phyloP scores from a whole-genome alignment of 2,113 vertebrate species.

The Nettapus auritus region DNA sequence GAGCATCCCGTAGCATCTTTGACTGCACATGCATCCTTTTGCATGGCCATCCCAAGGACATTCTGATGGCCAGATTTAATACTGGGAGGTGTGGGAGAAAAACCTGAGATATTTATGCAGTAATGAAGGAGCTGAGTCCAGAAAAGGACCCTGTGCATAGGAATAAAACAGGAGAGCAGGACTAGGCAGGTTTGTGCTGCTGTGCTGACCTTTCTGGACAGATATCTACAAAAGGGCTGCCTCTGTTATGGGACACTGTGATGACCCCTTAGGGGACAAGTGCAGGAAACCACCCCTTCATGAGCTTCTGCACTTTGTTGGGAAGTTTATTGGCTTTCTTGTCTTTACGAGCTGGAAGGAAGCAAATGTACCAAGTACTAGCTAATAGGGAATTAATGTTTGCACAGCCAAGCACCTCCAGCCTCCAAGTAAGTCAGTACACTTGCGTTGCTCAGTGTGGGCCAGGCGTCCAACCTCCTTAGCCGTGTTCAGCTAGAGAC shows the following conservation, averaged over 20 bases:
- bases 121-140: neutral
- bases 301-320: neutral
- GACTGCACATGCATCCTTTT: neutral
- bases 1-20: neutral
- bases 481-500: neutral
- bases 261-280: neutral
- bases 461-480: neutral
- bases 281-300: neutral
- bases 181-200: neutral
- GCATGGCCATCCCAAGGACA: neutral
- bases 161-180: neutral
- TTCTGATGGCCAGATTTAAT: neutral
- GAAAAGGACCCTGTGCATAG: neutral
- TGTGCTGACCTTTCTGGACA: neutral
- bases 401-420: neutral
- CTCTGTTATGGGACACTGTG: neutral
- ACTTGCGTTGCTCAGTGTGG: neutral
- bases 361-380: neutral
- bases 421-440: neutral
- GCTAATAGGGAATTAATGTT: neutral
- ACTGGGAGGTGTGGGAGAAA: neutral
- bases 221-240: neutral
- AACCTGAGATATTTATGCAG: neutral
- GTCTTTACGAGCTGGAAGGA: too few relatives aligned
- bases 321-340: too few relatives aligned